A percentile compares a stretch with the other conserved stretches of the same genome.
phyloP scores from a whole-genome alignment of 2,888 invertebrate species.

The Neria commutata region DNA sequence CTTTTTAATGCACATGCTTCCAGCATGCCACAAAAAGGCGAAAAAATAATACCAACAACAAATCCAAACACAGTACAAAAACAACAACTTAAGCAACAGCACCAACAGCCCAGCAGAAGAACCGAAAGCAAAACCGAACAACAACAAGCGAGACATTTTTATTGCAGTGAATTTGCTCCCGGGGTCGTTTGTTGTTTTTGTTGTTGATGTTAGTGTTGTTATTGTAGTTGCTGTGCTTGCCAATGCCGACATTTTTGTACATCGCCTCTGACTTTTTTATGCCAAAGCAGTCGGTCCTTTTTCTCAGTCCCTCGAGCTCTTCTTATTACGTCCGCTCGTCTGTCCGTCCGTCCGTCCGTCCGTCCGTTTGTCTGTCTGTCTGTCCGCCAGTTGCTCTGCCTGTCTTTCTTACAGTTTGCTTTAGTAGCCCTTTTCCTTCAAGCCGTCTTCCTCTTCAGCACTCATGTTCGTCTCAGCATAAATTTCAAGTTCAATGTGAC shows the following conservation, averaged over 20 bases:
- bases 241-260: slow-evolving; percentile 9
- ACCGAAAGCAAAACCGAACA: slow-evolving; percentile 16
- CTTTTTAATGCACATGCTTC: not conserved
- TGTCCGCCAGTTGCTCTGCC: not conserved
- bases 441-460: not conserved
- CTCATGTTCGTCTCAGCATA: slow-evolving; percentile 1
- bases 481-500: slow-evolving; percentile 25
- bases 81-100: slow-evolving; percentile 17
- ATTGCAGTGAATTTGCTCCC: slow-evolving; percentile 45
- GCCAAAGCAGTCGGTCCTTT: slow-evolving; percentile 12
- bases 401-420: not conserved
- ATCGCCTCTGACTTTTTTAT: slow-evolving; percentile 37
- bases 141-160: slow-evolving; percentile 7
- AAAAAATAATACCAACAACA: slow-evolving; percentile 25
- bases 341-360: not conserved
- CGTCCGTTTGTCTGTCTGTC: not conserved
- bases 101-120: slow-evolving; percentile 5
- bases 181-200: slow-evolving; percentile 44
- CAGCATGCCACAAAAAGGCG: slow-evolving; percentile 43
- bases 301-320: slow-evolving; percentile 17
- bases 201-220: slow-evolving; percentile 24
- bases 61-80: not conserved
- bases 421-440: not conserved
- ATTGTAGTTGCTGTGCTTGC: slow-evolving; percentile 9
- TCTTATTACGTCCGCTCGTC: too few species aligned